Evolutionary conservation across 2,113 vertebrate genomes (phyloP), one percentile per base, ranked within the genome.

Genomic region (Pachypanchax playfairii): DNA sequence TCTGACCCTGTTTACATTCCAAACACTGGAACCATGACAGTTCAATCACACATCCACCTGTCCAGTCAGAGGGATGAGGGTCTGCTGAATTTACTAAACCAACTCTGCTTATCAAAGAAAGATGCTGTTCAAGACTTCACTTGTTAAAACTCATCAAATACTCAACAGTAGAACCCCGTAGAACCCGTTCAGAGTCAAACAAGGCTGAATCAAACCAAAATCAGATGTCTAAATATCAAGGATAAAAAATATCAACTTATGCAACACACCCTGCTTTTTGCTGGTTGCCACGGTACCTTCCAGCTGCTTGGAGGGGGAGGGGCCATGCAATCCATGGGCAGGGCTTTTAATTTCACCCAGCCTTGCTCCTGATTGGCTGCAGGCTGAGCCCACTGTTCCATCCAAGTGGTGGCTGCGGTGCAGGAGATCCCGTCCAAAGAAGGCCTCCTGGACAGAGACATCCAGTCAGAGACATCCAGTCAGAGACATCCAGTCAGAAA

Each of bases 351-450:
- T 79, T 60, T 49, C 89, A 63, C n/a, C 62, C 2, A 31, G 11
- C 0, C 2, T 3, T 2, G 33, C 25, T 61, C 58, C 66, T 2
- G 68, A 58, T 41, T 70, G 85, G 65, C 52, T 17, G 48, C 5
- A 12, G 5, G 22, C 25, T 1, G 39, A 12, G 1, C 28, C 53
- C 49, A 66, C 85, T 63, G 79, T 85, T 83, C 87, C 91, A 59
- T 47, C 94, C 59, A 93, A 92, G 79, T 91, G 95, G 42, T 91
- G 92, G 62, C 95, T 98, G 53, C 91, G 93, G 72, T 95, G 93
- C 51, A 98, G 90, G 39, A 99, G 92, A 56, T 95, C 93, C 72
- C 95, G 96, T 60, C 97, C 96, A 75, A 99, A 99, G 83, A 98
- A 99, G 21, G 97, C 97, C 38, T 99, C 97, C 97, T 98, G 80